Conservation (phyloP, 2,797 vertebrate species). For the Acanthornis magna region DNA sequence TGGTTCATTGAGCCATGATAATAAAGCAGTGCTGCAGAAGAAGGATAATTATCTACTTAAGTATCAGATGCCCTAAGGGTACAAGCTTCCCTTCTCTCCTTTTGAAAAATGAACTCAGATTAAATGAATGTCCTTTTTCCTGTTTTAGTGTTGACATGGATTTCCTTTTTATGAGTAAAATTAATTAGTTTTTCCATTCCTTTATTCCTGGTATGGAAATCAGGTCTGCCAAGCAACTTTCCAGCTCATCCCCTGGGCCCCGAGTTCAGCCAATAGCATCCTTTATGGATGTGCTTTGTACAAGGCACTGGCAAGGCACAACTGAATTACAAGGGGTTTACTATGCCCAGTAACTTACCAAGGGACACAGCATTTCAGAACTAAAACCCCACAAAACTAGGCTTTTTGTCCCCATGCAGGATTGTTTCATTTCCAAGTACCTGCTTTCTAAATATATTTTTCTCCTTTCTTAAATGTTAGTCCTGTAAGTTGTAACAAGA, state of each 20-base stretch:
- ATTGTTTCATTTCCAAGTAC: not conserved
- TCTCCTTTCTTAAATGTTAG: not conserved
- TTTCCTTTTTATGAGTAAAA: conserved; percentile 70
- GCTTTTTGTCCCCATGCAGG: not conserved
- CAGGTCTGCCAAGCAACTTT: conserved; percentile 21
- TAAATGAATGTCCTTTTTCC: conserved; percentile 67
- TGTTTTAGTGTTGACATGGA: conserved; percentile 66
- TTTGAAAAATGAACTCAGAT: conserved; percentile 74
- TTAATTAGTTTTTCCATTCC: conserved; percentile 64
- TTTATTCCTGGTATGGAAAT: conserved; percentile 53
- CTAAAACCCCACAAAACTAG: not conserved
- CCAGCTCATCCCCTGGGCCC: conserved; percentile 18
- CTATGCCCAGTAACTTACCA: conserved; percentile 5
- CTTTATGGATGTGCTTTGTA: conserved; percentile 10
- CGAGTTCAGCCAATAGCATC: conserved; percentile 17
- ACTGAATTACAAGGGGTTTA: conserved; percentile 40
- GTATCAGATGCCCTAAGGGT: conserved; percentile 72
- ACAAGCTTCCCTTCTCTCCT: conserved; percentile 62
- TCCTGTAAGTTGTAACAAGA: not conserved
- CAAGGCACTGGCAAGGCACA: conserved; percentile 30
- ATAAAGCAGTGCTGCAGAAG: conserved; percentile 72
- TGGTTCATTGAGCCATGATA: conserved; percentile 75
- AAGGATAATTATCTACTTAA: conserved; percentile 79
- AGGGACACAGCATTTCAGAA: conserved; percentile 21
- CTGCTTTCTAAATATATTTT: conserved; percentile 1